phyloP scores from a whole-genome alignment of 1,140 invertebrate genomes.

The Geopemphigus sp. region DNA sequence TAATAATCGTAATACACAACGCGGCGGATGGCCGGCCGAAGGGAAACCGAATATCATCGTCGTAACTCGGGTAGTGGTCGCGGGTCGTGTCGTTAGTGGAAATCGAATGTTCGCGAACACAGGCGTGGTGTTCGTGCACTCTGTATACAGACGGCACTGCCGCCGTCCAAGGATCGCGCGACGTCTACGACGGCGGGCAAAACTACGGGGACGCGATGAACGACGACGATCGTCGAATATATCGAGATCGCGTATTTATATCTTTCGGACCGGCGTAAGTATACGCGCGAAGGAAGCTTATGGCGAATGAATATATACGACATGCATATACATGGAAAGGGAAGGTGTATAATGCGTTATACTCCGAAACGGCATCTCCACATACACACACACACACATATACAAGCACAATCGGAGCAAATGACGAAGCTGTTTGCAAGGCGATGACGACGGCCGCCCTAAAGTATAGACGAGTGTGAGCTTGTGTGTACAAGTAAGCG shows the following conservation, averaged over 20 bases:
- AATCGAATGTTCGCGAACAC: background rate
- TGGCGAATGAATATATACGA: background rate
- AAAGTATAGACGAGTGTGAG: background rate
- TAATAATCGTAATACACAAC: background rate
- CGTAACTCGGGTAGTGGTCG: background rate
- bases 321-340: background rate
- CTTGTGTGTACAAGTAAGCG: background rate
- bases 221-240: background rate
- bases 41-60: conserved; percentile 5
- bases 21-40: background rate
- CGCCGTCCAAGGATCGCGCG: background rate
- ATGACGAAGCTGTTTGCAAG: conserved; percentile 43
- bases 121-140: too few species aligned
- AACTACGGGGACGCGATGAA: background rate
- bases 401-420: conserved; percentile 17
- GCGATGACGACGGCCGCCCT: background rate
- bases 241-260: background rate
- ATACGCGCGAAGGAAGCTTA: background rate
- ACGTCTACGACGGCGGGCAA: background rate
- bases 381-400: too few species aligned
- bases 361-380: background rate
- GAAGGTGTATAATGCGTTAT: background rate
- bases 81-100: background rate
- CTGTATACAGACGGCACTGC: too few species aligned
- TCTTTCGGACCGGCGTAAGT: background rate